These are phyloP conservation scores for Nomada hirtipes DNA, from an alignment of 2,888 invertebrate species.

Conservation along the genomic window DNA sequence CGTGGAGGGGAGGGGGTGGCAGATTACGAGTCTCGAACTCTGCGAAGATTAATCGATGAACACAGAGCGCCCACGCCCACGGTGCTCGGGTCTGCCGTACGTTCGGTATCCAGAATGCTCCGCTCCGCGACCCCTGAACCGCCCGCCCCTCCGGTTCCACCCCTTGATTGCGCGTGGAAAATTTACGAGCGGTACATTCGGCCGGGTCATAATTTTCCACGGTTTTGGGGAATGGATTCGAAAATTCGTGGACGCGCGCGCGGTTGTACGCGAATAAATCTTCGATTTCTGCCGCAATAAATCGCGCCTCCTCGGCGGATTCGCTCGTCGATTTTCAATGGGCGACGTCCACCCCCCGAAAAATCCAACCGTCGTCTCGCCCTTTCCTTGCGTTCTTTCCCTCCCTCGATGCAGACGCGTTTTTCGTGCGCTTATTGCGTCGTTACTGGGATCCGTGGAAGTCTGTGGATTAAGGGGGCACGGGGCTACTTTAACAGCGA, in stretches of 20 bases:
- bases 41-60: slow-evolving; percentile 38
- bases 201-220: slow-evolving; percentile 56
- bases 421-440: background rate
- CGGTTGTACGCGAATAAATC: slow-evolving; percentile 25
- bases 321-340: background rate
- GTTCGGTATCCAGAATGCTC: background rate
- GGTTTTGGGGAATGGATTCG: slow-evolving; percentile 50
- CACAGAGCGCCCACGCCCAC: slow-evolving; percentile 15
- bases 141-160: background rate
- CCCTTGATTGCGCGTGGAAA: slow-evolving; percentile 38
- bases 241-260: slow-evolving; percentile 34
- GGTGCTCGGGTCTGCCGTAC: background rate
- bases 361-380: background rate
- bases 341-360: background rate
- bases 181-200: slow-evolving; percentile 65
- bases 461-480: background rate
- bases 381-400: background rate
- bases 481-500: too few species aligned
- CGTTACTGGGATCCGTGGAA: background rate
- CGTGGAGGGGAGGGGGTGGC: background rate
- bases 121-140: background rate
- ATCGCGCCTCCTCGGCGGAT: slow-evolving; percentile 27
- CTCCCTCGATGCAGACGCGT: background rate
- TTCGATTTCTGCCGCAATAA: slow-evolving; percentile 25
- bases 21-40: slow-evolving; percentile 13